Conservation (phyloP, 2,113 vertebrate species). For the Ranitomeya imitator region DNA sequence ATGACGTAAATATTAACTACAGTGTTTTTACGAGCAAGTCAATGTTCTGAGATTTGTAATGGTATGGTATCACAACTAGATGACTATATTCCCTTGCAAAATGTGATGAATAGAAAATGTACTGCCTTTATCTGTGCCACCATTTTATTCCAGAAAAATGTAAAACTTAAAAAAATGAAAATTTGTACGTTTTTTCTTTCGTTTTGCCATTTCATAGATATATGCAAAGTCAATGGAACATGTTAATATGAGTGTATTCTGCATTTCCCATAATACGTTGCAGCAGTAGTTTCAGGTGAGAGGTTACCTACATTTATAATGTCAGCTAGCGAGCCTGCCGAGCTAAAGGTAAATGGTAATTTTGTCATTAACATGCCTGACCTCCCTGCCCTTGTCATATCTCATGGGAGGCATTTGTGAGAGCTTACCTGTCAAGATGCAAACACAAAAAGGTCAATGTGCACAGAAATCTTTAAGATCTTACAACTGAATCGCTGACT, state of each 20-base stretch:
- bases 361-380: conserved; percentile 83
- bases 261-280: conserved; percentile 60
- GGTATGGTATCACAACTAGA: background rate
- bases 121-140: background rate
- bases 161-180: background rate
- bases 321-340: conserved; percentile 69
- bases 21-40: background rate
- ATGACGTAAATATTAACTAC: background rate
- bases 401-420: conserved; percentile 71
- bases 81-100: background rate
- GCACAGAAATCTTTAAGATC: conserved; percentile 74
- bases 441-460: conserved; percentile 76
- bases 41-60: background rate
- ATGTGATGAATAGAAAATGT: background rate
- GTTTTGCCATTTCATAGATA: background rate
- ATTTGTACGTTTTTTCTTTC: background rate
- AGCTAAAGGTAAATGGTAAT: conserved; percentile 82
- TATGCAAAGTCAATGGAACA: conserved; percentile 42
- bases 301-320: conserved; percentile 82
- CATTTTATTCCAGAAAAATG: background rate
- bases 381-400: conserved; percentile 69
- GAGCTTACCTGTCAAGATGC: conserved; percentile 73
- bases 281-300: conserved; percentile 75
- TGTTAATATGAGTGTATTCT: conserved; percentile 64
- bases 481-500: conserved; percentile 75